These are phyloP conservation scores for Morus bassanus DNA, from an alignment of 2,797 vertebrate genomes.

Conservation along the genomic window DNA sequence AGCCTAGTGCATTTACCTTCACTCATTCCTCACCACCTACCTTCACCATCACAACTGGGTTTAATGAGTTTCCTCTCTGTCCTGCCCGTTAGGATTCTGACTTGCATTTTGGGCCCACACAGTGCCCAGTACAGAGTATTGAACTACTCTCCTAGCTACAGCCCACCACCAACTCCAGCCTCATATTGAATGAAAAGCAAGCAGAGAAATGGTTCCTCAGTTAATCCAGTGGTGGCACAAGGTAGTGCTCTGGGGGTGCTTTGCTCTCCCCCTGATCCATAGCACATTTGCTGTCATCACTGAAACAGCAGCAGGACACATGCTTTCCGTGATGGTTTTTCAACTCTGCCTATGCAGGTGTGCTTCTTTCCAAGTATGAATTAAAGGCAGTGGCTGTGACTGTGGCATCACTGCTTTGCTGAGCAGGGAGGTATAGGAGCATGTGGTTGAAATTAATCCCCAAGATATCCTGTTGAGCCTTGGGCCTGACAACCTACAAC, in stretches of 20 bases:
- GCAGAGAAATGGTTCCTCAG: neutral
- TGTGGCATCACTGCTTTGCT: neutral
- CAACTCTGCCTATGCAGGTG: neutral
- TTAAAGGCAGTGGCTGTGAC: neutral
- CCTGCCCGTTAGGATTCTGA: neutral
- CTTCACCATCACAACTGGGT: neutral
- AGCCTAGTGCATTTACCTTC: neutral
- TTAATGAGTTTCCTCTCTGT: neutral
- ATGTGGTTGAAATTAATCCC: neutral
- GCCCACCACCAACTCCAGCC: neutral
- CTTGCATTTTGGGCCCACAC: neutral
- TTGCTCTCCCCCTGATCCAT: neutral
- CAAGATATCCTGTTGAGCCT: neutral
- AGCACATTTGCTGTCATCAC: rapidly evolving
- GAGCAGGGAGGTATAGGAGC: neutral
- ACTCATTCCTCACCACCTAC: neutral
- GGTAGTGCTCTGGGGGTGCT: neutral
- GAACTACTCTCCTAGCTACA: neutral
- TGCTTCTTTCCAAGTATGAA: neutral
- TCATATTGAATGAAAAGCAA: neutral
- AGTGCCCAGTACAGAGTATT: neutral
- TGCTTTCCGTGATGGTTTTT: neutral
- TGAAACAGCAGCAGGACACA: neutral
- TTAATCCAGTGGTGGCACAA: neutral
- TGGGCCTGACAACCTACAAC: neutral